Evolutionary conservation across 2,113 vertebrate genomes (phyloP), one percentile per base, ranked within the genome.

Genomic region (Chlorocebus sabaeus): DNA sequence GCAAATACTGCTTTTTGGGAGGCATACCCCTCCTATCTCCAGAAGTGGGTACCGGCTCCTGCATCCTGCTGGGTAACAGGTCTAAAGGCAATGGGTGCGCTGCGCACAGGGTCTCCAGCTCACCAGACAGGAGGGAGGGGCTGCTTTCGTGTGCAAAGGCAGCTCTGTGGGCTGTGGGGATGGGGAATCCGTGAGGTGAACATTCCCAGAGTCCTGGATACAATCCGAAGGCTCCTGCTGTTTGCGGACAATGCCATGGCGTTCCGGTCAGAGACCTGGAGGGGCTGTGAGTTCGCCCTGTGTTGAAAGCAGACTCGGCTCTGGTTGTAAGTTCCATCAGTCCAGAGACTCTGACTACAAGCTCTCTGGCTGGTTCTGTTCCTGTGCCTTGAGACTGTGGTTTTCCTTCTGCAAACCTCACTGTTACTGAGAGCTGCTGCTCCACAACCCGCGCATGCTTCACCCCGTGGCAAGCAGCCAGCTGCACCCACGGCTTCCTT

Each of bases 21-120:
- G 0, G 13, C 8, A 25, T 1, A 12, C 4, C 12, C 67, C 22
- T 30, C 6, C 35, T 40, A 0, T 43, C 50, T 61, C 9, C 43
- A 73, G 52, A 18, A 72, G 12, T 4, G 11, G 48, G 43, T 32
- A 25, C 11, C 5, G 22, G 30, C 48, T 70, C 32, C 35, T 61
- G 23, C 40, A 9, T 50, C 52, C 43, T 59, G 52, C 25, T 13
- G 25, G 17, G 35, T 38, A 12, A 61, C 3, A 2, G 25, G 23
- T 61, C 35, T 35, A 18, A 59, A 73, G 85, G 76, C 23, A 20
- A 64, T 0, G 9, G 11, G 25, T 10, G n/a, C 5, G 6, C 43
- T 8, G 50, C 1, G 9, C 12, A 12, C 0, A 14, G 30, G 6
- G 64, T 43, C 18, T 38, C 3, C 18, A 12, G 52, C 43, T 18